Evolutionary conservation across 2,797 vertebrate species (phyloP).

Genomic region (Kryptopterus vitreolus): DNA sequence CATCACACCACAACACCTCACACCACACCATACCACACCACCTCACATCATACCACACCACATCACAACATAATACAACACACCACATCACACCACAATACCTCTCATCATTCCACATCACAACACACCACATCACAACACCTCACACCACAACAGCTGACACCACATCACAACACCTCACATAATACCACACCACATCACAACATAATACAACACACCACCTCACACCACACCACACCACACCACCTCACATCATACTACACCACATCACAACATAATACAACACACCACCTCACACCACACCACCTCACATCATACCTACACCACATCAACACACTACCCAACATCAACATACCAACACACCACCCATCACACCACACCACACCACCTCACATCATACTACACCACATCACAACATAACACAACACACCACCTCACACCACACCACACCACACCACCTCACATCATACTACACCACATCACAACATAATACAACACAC

Average conservation of each 20-base stretch:
- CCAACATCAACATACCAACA: too few relatives aligned
- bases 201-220: slow-evolving; percentile 69
- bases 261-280: slow-evolving; percentile 62
- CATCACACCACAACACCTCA: slow-evolving; percentile 62
- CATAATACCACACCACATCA: not conserved
- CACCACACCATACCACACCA: too few relatives aligned
- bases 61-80: too few relatives aligned
- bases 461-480: not conserved
- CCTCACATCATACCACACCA: slow-evolving; percentile 58
- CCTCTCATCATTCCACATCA: too few relatives aligned
- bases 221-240: not conserved
- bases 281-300: slow-evolving; percentile 38
- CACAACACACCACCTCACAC: slow-evolving; percentile 60
- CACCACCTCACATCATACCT: slow-evolving; percentile 53
- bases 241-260: not conserved
- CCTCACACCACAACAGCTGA: slow-evolving; percentile 59
- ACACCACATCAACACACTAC: slow-evolving; percentile 66
- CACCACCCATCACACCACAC: not conserved
- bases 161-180: slow-evolving; percentile 55
- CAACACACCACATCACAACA: slow-evolving; percentile 39
- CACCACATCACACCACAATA: slow-evolving; percentile 57
- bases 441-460: too few relatives aligned
- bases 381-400: too few relatives aligned
- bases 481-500: slow-evolving; percentile 59
- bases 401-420: too few relatives aligned